Conservation (phyloP, 2,797 vertebrate species). For the Coccyzus lansbergi region DNA sequence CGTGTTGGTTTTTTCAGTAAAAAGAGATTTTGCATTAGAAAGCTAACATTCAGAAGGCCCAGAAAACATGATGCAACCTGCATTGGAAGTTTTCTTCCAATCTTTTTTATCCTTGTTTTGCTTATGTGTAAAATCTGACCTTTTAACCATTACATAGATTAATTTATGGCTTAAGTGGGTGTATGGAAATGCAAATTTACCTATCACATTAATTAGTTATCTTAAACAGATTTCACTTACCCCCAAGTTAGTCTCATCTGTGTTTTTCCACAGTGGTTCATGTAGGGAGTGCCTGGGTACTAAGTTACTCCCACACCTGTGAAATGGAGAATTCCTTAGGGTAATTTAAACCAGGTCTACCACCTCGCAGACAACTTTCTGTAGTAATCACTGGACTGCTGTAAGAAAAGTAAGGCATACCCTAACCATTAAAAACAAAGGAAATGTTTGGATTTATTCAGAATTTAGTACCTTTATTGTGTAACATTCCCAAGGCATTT, state of each 20-base stretch:
- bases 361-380: not conserved
- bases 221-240: not conserved
- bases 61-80: not conserved
- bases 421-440: not conserved
- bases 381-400: not conserved
- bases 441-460: not conserved
- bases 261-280: not conserved
- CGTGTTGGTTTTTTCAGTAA: not conserved
- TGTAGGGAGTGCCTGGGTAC: not conserved
- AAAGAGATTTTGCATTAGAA: not conserved
- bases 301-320: not conserved
- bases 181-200: not conserved
- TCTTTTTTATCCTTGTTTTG: not conserved
- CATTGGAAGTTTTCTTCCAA: not conserved
- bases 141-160: not conserved
- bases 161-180: not conserved
- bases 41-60: not conserved
- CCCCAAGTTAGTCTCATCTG: rapidly evolving
- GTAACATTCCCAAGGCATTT: not conserved
- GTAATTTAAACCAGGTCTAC: not conserved
- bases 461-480: not conserved
- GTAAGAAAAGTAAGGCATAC: not conserved
- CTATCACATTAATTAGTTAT: not conserved
- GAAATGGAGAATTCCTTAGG: not conserved
- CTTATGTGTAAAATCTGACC: not conserved